Evolutionary conservation across 2,888 invertebrate species (phyloP).

Genomic region (Drosophila pullipes): DNA sequence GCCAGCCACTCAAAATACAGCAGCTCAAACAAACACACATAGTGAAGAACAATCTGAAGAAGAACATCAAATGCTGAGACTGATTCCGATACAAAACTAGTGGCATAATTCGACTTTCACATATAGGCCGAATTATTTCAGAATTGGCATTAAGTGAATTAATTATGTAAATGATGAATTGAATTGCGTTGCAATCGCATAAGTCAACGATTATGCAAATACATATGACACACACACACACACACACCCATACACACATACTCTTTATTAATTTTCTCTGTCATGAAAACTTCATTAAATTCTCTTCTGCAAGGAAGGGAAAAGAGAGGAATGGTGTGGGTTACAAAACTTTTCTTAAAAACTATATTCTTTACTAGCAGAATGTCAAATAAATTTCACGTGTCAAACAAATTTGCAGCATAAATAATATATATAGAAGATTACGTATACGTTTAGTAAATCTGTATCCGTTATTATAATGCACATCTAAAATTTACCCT

Average conservation of each 20-base stretch:
- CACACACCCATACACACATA: not conserved
- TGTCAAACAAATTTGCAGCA: not conserved
- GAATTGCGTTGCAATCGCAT: slow-evolving; percentile 9
- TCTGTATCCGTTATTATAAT: not conserved
- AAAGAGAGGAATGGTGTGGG: not conserved
- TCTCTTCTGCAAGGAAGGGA: not conserved
- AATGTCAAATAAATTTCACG: not conserved
- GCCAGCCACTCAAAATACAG: slow-evolving; percentile 33
- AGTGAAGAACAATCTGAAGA: slow-evolving; percentile 6
- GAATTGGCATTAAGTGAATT: slow-evolving; percentile 17
- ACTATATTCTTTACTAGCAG: not conserved
- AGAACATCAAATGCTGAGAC: slow-evolving; percentile 1
- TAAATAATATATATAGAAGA: not conserved
- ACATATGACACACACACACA: not conserved
- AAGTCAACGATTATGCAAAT: slow-evolving; percentile 20
- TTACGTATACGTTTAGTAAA: not conserved
- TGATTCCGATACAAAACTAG: slow-evolving; percentile 6
- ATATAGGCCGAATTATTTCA: slow-evolving; percentile 16
- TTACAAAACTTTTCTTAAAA: not conserved
- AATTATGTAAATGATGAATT: slow-evolving; percentile 31
- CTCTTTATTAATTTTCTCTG: slow-evolving; percentile 6
- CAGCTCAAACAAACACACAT: slow-evolving; percentile 36
- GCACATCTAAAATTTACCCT: not conserved
- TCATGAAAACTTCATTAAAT: slow-evolving; percentile 1
- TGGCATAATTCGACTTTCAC: slow-evolving; percentile 6